Conservation (phyloP, 2,797 vertebrate genomes). For the Petrocephalus sullivani region DNA sequence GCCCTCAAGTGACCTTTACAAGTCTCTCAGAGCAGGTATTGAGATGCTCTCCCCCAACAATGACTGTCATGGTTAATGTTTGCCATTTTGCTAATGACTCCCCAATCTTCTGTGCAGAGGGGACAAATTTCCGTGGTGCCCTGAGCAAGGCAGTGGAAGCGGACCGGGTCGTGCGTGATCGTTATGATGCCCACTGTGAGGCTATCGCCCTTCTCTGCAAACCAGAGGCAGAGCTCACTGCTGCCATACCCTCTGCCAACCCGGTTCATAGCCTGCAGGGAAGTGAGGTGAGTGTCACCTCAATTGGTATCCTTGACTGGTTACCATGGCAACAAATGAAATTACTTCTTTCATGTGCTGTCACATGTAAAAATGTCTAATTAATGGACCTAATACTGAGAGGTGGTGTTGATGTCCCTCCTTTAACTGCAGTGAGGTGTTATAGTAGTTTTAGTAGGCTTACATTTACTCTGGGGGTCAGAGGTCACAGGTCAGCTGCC, state of each 20-base stretch:
- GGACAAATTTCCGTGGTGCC: constrained; percentile 70
- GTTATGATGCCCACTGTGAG: constrained; percentile 82
- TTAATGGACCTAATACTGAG: not conserved
- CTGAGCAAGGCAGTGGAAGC: constrained; percentile 87
- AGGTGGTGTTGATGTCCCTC: not conserved
- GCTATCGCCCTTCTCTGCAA: constrained; percentile 88
- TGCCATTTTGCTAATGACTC: not conserved
- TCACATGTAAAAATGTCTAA: not conserved
- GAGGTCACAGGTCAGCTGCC: not conserved
- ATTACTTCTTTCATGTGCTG: not conserved
- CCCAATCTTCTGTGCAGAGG: constrained; percentile 65
- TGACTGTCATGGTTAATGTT: not conserved
- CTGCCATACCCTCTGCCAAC: constrained; percentile 93
- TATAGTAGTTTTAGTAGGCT: not conserved
- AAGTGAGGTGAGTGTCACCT: constrained; percentile 72
- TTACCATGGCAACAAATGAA: not conserved
- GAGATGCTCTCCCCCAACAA: not conserved
- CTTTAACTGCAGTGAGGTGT: not conserved
- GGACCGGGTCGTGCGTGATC: constrained; percentile 85
- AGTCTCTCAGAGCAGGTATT: constrained; percentile 81
- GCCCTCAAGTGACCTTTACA: constrained; percentile 89
- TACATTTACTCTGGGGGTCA: not conserved
- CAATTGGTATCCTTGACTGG: not conserved
- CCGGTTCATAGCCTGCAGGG: constrained; percentile 92
- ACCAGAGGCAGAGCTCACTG: constrained; percentile 77